Conservation (phyloP, 2,888 invertebrate species). For the Hermaeophaga mercurialis region DNA sequence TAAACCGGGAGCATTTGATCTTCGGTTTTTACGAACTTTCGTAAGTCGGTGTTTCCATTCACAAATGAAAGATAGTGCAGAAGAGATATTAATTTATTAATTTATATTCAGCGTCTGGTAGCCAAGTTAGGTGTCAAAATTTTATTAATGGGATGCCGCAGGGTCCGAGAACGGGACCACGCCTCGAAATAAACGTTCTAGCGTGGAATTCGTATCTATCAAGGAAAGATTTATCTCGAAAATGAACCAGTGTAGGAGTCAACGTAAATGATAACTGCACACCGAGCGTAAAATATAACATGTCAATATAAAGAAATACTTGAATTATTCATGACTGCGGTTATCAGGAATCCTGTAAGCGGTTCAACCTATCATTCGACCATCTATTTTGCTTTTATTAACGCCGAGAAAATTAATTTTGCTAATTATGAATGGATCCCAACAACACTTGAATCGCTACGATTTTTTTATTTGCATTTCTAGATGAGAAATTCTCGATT, state of each 20-base stretch:
- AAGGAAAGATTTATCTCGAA: slow-evolving; percentile 33
- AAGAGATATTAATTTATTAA: slow-evolving; percentile 52
- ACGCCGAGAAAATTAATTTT: too few relatives aligned
- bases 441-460: too few relatives aligned
- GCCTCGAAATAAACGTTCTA: slow-evolving; percentile 46
- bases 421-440: too few relatives aligned
- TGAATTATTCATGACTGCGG: slow-evolving; percentile 44
- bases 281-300: slow-evolving; percentile 43
- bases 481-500: too few relatives aligned
- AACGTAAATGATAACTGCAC: slow-evolving; percentile 43
- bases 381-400: too few relatives aligned
- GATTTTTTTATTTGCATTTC: too few relatives aligned
- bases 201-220: slow-evolving; percentile 48
- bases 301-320: slow-evolving; percentile 42
- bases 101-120: slow-evolving; percentile 57
- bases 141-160: slow-evolving; percentile 54
- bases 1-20: too few relatives aligned
- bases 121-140: slow-evolving; percentile 55
- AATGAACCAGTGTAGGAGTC: slow-evolving; percentile 41
- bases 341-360: slow-evolving; percentile 44
- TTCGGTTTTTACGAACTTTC: slow-evolving; percentile 20
- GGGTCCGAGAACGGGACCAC: slow-evolving; percentile 48
- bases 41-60: slow-evolving; percentile 21
- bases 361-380: slow-evolving; percentile 24
- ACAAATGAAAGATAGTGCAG: slow-evolving; percentile 25